These are phyloP conservation scores for Phrynosoma platyrhinos DNA, from an alignment of 2,113 vertebrate species.

Conservation along the genomic window DNA sequence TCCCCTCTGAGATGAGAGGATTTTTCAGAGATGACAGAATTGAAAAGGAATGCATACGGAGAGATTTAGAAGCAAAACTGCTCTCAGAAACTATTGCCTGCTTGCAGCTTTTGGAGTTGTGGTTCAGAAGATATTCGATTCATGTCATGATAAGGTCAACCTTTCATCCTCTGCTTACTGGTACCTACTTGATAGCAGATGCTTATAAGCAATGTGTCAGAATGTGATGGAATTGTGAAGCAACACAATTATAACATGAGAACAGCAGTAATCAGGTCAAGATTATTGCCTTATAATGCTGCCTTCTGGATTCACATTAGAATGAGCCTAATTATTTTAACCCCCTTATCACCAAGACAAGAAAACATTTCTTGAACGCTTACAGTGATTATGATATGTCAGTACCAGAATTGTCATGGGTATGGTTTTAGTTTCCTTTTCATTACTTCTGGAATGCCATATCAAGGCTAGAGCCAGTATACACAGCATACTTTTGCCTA, in stretches of 20 bases:
- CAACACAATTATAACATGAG: too few species aligned
- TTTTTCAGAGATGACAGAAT: not conserved
- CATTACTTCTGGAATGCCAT: not conserved
- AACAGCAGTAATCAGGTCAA: not conserved
- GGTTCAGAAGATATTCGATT: not conserved
- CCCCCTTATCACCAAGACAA: not conserved
- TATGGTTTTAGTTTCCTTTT: not conserved
- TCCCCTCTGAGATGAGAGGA: too few species aligned
- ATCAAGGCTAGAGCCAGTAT: conserved; percentile 22
- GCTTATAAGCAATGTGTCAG: not conserved
- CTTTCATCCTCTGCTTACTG: not conserved
- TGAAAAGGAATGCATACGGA: not conserved
- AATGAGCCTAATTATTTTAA: not conserved
- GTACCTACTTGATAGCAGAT: not conserved
- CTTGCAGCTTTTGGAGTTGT: too few species aligned
- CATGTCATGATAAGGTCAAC: not conserved
- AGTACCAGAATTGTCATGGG: not conserved
- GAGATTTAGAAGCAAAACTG: too few species aligned
- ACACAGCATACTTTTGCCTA: not conserved
- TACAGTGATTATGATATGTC: too few species aligned
- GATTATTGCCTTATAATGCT: not conserved
- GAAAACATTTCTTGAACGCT: not conserved
- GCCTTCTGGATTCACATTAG: not conserved
- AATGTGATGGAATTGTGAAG: not conserved
- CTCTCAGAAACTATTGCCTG: not conserved